phyloP scores from a whole-genome alignment of 1,140 invertebrate species.

The Acromyrmex heyeri region DNA sequence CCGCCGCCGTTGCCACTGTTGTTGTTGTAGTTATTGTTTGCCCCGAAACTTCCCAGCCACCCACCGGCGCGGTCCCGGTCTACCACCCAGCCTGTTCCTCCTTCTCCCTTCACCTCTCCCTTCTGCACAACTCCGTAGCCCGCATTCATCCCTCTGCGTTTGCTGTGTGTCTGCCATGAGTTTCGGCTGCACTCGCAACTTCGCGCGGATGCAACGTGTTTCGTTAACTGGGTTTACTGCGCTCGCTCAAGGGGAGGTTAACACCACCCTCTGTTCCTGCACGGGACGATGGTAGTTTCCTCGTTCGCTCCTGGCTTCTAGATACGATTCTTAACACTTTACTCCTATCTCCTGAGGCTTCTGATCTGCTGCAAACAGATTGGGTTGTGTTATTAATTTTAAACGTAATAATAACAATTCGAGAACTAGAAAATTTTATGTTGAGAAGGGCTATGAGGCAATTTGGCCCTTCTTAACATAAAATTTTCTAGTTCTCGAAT shows the following conservation, averaged over 20 bases:
- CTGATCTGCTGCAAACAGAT: neutral
- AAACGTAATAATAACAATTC: neutral
- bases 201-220: constrained; percentile 64
- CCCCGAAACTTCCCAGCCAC: constrained; percentile 70
- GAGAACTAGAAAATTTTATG: too few relatives aligned
- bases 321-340: constrained; percentile 1
- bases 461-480: too few relatives aligned
- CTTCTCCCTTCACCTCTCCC: neutral
- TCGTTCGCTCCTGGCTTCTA: neutral
- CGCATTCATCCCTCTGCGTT: constrained; percentile 58
- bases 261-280: constrained; percentile 48
- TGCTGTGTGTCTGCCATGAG: constrained; percentile 65
- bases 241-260: constrained; percentile 35
- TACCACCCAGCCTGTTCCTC: constrained; percentile 35
- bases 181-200: constrained; percentile 68
- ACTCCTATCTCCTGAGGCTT: neutral
- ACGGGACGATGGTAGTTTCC: constrained; percentile 20
- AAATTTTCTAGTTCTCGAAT: too few relatives aligned
- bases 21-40: constrained; percentile 74
- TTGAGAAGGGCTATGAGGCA: too few relatives aligned
- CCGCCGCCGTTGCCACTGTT: constrained; percentile 51
- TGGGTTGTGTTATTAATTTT: neutral
- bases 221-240: constrained; percentile 67
- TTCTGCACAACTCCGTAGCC: constrained; percentile 5
- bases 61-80: constrained; percentile 42